Evolutionary conservation across 2,797 vertebrate species (phyloP), one percentile per base, ranked within the genome.

Genomic region (Sternarchorhynchus goeldii): DNA sequence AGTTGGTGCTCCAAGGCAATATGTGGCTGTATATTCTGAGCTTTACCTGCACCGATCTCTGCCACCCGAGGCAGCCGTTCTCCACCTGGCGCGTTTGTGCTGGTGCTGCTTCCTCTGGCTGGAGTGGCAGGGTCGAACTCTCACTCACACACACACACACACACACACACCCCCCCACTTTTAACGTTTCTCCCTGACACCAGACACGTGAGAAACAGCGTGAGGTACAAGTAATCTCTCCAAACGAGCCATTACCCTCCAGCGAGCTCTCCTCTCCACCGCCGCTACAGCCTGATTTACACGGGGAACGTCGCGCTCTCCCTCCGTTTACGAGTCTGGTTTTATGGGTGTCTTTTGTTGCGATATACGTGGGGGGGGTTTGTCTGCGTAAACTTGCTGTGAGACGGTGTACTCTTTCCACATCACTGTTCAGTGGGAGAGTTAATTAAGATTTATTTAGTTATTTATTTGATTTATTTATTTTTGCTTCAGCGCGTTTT

Each of bases 351-450:
- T 10, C 45, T 50, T 73, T 63, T 34, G 16, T 66, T n/a, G 16
- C 10, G 7, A 36, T 68, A 5, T 73, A 50, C 45, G 16, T 2
- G 14, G 45, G 34, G 45, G 34, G 45, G 56, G 62, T 80, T 25
- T 75, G 73, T 71, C 29, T 53, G 73, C 65, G 45, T 66, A 34
- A 20, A 53, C 55, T 76, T 16, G 29, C 6, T 17, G 16, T 14
- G 65, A 50, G 39, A 10, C 63, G 6, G 1, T 14, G 34, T 66
- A 25, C 66, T 41, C 32, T 29, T 39, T 63, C 57, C 31, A 29
- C 36, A 41, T 16, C 39, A 45, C 65, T 25, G 20, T 12, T 50
- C 45, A 50, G 45, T 67, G 39, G n/a, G 10, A 14, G 8, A 25
- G 64, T 68, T 17, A 68, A 50, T 21, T 68, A 12, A 39, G 60